Percentiles rank a stretch among this genome's conserved stretches.
phyloP scores from a whole-genome alignment of 2,113 vertebrate genomes.

The Gobio gobio region DNA sequence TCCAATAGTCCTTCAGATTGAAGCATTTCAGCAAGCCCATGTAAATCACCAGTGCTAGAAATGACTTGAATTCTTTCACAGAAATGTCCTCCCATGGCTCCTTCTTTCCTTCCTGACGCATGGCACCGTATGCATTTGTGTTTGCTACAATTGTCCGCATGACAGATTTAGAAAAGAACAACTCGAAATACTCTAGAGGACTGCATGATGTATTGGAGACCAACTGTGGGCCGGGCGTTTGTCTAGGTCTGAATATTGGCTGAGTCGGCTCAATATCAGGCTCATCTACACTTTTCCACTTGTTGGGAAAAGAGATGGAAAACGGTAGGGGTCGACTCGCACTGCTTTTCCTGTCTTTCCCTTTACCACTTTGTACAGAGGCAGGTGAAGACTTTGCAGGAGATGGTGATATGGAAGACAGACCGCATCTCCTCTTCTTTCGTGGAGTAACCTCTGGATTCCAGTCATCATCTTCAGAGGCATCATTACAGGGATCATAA shows the following conservation, averaged over 20 bases:
- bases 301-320: neutral
- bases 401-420: neutral
- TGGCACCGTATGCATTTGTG: neutral
- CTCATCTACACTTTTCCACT: neutral
- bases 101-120: neutral
- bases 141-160: neutral
- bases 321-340: neutral
- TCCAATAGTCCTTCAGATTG: neutral
- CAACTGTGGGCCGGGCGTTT: neutral
- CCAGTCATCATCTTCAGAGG: neutral
- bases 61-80: neutral
- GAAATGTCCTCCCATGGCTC: neutral
- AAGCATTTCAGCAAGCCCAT: neutral
- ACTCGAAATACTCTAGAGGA: slow-evolving; percentile 19
- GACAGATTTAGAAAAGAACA: neutral
- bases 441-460: neutral
- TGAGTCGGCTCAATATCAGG: neutral
- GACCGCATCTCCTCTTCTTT: neutral
- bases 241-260: neutral
- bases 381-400: neutral
- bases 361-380: neutral
- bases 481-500: neutral
- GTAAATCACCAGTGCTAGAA: neutral
- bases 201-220: slow-evolving; percentile 30
- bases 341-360: neutral